A percentile compares a stretch with the other conserved stretches of the same genome.
phyloP scores from a whole-genome alignment of 2,888 invertebrate species.

The Dendrolimus pini region DNA sequence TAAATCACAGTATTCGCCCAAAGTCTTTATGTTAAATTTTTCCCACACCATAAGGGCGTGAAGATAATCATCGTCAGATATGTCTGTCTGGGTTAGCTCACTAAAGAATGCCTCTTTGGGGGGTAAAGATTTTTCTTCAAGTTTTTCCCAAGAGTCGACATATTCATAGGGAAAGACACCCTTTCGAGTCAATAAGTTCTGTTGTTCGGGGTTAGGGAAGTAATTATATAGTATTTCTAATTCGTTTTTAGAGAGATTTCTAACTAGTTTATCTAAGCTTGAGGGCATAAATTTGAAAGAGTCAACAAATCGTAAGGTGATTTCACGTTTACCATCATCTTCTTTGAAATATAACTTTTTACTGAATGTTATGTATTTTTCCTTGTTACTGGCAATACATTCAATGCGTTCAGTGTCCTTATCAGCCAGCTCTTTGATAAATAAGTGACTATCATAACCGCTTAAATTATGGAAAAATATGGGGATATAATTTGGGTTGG shows the following conservation, averaged over 20 bases:
- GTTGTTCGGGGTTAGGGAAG: conserved; percentile 1
- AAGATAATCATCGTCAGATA: conserved; percentile 16
- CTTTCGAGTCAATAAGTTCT: conserved; percentile 10
- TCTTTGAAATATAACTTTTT: neutral
- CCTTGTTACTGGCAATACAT: conserved; percentile 6
- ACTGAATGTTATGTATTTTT: conserved; percentile 8
- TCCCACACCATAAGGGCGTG: conserved; percentile 23
- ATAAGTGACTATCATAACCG: neutral
- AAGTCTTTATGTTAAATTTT: conserved; percentile 17
- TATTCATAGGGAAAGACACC: conserved; percentile 21
- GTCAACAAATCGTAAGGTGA: too few species aligned
- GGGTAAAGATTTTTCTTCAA: conserved; percentile 14
- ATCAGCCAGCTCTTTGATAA: conserved; percentile 5
- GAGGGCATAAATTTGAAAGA: neutral
- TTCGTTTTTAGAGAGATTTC: conserved; percentile 5
- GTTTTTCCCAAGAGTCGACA: conserved; percentile 13
- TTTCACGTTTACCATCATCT: neutral
- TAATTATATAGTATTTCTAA: conserved; percentile 2
- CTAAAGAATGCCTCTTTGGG: conserved; percentile 13
- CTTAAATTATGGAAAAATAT: neutral
- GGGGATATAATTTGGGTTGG: neutral
- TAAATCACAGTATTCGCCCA: conserved; percentile 27
- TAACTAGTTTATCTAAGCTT: conserved; percentile 7
- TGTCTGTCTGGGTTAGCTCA: conserved; percentile 6
- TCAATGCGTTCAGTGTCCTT: neutral